phyloP scores from a whole-genome alignment of 2,113 vertebrate genomes.

The Crotophaga sulcirostris region DNA sequence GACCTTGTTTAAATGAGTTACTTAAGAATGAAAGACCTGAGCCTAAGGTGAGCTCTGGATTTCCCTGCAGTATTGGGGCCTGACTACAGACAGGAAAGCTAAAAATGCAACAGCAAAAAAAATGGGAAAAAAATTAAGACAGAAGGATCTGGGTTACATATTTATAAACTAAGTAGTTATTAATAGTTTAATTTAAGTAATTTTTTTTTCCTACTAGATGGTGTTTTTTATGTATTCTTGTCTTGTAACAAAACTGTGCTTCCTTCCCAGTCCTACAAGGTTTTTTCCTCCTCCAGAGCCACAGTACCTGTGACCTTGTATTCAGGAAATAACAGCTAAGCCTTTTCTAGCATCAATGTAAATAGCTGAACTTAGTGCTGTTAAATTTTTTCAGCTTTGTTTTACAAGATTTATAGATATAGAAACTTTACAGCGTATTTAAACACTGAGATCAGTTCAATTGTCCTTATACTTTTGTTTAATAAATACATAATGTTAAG shows the following conservation, averaged over 20 bases:
- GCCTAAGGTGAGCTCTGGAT: background rate
- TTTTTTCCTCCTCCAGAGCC: background rate
- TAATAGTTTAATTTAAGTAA: background rate
- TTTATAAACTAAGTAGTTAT: background rate
- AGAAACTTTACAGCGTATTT: background rate
- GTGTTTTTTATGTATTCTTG: background rate
- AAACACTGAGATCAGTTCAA: background rate
- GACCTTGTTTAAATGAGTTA: background rate
- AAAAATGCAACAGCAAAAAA: background rate
- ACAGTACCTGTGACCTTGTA: background rate
- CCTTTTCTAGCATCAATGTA: background rate
- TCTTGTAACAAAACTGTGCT: background rate
- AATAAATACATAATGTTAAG: background rate
- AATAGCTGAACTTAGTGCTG: background rate
- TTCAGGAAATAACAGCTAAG: background rate
- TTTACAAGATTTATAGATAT: background rate
- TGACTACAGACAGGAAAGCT: background rate
- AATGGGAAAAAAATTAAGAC: background rate
- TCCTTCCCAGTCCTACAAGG: background rate
- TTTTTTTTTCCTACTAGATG: background rate
- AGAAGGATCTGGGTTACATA: rapidly evolving
- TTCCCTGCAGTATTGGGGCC: background rate
- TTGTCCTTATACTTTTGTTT: background rate
- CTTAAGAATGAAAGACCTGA: background rate
- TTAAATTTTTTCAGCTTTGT: background rate